Percentiles rank a stretch among this genome's conserved stretches.
phyloP scores from a whole-genome alignment of 2,888 invertebrate genomes.

The Plagodis pulveraria region DNA sequence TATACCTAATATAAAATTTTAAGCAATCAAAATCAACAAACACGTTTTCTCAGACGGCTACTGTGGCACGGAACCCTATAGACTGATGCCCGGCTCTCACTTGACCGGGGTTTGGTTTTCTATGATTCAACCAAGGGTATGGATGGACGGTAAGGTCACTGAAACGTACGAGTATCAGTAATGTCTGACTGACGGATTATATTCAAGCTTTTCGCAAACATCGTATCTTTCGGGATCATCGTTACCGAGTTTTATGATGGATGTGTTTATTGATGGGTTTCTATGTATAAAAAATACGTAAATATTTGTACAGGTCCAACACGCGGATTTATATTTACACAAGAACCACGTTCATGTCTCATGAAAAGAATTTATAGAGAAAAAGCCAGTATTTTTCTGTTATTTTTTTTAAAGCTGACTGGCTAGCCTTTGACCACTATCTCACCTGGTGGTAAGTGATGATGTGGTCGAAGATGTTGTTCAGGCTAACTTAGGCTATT shows the following conservation, averaged over 20 bases:
- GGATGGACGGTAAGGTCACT: not conserved
- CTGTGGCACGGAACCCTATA: too few relatives aligned
- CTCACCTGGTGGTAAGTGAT: too few relatives aligned
- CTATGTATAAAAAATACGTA: slow-evolving; percentile 20
- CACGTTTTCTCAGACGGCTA: too few relatives aligned
- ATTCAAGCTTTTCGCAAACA: slow-evolving; percentile 12
- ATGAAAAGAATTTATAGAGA: not conserved
- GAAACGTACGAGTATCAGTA: not conserved
- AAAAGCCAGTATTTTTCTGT: not conserved
- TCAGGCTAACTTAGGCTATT: too few relatives aligned
- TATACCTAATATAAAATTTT: too few relatives aligned
- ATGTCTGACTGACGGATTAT: not conserved
- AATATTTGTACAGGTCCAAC: slow-evolving; percentile 20
- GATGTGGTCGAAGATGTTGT: too few relatives aligned
- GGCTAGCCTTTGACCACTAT: too few relatives aligned
- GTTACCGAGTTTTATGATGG: slow-evolving; percentile 19
- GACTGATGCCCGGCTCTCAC: too few relatives aligned
- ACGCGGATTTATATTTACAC: slow-evolving; percentile 1
- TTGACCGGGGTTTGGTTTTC: too few relatives aligned
- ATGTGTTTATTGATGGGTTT: slow-evolving; percentile 24
- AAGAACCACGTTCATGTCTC: not conserved
- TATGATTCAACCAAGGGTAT: too few relatives aligned
- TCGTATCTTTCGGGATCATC: slow-evolving; percentile 12
- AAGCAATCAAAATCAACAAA: too few relatives aligned
- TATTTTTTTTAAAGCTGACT: too few relatives aligned